Conservation (phyloP, 1,140 invertebrate species). For the Trachymyrmex septentrionalis region DNA sequence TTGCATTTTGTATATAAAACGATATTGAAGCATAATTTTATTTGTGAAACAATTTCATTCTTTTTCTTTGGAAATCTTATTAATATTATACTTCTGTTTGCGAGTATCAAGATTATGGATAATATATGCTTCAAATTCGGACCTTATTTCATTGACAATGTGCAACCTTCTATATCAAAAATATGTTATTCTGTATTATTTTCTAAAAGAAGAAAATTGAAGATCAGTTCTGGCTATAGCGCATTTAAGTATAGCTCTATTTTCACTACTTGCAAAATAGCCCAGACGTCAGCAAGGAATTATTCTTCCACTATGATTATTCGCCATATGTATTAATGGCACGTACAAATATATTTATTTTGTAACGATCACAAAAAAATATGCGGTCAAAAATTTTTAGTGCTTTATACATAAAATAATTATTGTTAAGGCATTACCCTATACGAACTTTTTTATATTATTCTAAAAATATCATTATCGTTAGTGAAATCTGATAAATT, state of each 20-base stretch:
- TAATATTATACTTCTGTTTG: conserved; percentile 38
- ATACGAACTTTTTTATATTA: conserved; percentile 59
- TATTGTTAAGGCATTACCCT: conserved; percentile 45
- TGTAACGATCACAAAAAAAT: conserved; percentile 20
- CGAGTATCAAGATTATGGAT: conserved; percentile 16
- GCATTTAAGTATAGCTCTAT: conserved; percentile 72
- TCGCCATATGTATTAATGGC: conserved; percentile 42
- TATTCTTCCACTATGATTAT: conserved; percentile 69
- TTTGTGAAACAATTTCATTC: conserved; percentile 15
- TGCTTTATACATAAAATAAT: conserved; percentile 50
- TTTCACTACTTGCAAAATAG: conserved; percentile 73
- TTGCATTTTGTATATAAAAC: conserved; percentile 22
- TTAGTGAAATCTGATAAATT: conserved; percentile 60
- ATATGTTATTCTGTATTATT: conserved; percentile 81
- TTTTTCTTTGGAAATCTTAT: conserved; percentile 1
- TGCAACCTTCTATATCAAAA: conserved; percentile 82
- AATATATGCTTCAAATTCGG: conserved; percentile 53
- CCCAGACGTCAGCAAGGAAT: conserved; percentile 75
- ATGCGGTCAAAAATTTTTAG: conserved; percentile 28
- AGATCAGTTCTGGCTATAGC: conserved; percentile 73
- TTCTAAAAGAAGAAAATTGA: conserved; percentile 72
- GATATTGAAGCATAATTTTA: conserved; percentile 20
- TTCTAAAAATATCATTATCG: conserved; percentile 62
- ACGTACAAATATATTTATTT: conserved; percentile 62
- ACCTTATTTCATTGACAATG: conserved; percentile 65